Base-by-base conservation (phyloP, 2,113 vertebrate genomes). In the Solea senegalensis region DNA sequence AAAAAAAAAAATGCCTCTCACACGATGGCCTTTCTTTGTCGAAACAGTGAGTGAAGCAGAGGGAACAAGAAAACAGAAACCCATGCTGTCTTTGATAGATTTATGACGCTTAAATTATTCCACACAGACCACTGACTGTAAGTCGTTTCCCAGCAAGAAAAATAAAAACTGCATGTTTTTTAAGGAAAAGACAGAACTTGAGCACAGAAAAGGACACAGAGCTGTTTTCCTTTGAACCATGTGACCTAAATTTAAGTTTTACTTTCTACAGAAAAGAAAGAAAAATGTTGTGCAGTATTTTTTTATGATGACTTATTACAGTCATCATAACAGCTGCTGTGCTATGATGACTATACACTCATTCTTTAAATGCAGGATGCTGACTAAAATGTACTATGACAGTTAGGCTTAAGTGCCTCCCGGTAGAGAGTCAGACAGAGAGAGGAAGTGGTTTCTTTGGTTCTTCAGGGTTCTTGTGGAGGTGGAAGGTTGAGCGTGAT, bases 401-500 rank as follows among this genome's bases (percentile, higher is more conserved):
- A 60, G 45, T 69, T 72, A 34, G 34, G 28, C 34, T n/a, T 48
- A 12, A 48, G 45, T 14, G 9, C 68, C 57, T 34, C 81, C 62
- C 43, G 15, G 57, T n/a, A 72, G 39, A 46, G 13, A 75, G 55
- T 65, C 44, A 56, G 61, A 67, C 0, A 88, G 53, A 85, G 58
- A 89, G 68, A 86, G 80, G 81, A 91, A 88, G 68, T 74, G 28
- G 46, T 87, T 86, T 65, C 59, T 78, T 71, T 87, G 39, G 14
- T 72, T 74, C 69, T 78, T 15, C 5, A 63, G 68, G 84, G 87
- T 52, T 76, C 72, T 81, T 73, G 64, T 89, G 78, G 82, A 87
- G 81, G 80, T 83, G 0, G 0, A 82, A 89, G 90, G 77, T 65
- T 82, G 84, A 85, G 78, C 54, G 48, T 65, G 90, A 90, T 90